Evolutionary conservation across 2,797 vertebrate species (phyloP).

Genomic region (Cynodonichthys magdalenae): DNA sequence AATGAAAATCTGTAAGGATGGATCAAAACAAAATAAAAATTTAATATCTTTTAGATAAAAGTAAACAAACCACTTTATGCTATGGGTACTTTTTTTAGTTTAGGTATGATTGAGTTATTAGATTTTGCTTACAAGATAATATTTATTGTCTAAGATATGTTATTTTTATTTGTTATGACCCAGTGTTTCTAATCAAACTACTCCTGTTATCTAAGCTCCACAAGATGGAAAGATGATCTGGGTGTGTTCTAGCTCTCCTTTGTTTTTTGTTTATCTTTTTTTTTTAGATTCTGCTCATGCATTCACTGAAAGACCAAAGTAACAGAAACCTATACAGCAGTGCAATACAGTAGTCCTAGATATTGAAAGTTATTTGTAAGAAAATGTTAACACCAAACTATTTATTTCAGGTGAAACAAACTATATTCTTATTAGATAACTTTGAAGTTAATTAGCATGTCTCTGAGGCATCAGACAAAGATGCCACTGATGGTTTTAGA

Average conservation of each 20-base stretch:
- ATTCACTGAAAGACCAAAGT: constrained; percentile 1
- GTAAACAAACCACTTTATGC: no score
- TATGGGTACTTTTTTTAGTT: constrained; percentile 36
- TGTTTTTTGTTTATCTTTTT: not conserved
- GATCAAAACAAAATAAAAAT: constrained; percentile 23
- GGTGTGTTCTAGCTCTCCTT: constrained; percentile 4
- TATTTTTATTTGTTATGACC: constrained; percentile 34
- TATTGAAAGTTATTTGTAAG: no score
- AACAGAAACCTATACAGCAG: not conserved
- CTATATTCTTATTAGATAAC: not conserved
- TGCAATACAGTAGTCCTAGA: constrained; percentile 1
- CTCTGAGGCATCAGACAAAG: not conserved
- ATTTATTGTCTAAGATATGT: constrained; percentile 27
- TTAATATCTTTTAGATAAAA: constrained; percentile 15
- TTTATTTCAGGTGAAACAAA: not conserved
- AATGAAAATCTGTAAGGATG: constrained; percentile 22
- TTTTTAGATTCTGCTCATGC: constrained; percentile 8
- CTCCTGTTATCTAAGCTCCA: constrained; percentile 17
- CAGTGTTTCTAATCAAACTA: constrained; percentile 8
- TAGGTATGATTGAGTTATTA: constrained; percentile 31
- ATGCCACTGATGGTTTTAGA: not conserved
- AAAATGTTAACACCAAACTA: not conserved
- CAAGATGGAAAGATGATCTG: not conserved
- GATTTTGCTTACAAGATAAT: constrained; percentile 29
- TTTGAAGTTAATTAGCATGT: not conserved